These are phyloP conservation scores for Cygnus buccinator DNA, from an alignment of 2,113 vertebrate genomes.

Conservation along the genomic window DNA sequence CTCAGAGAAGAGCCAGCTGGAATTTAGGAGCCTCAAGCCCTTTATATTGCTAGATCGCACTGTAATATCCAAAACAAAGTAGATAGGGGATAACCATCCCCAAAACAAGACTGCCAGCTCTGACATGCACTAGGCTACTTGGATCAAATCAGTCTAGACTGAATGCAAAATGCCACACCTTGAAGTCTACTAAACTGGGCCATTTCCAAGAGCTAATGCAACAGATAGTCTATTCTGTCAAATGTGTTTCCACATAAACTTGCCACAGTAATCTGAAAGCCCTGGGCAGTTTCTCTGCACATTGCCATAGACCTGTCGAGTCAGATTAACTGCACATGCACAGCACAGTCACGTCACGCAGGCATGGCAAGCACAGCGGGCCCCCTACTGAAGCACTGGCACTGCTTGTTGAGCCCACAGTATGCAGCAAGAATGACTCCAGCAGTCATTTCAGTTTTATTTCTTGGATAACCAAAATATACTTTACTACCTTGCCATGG, in stretches of 20 bases:
- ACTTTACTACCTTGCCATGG: background rate
- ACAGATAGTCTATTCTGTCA: background rate
- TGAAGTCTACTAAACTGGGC: background rate
- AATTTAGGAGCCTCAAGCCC: background rate
- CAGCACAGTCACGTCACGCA: background rate
- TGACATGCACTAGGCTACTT: background rate
- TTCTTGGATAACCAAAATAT: background rate
- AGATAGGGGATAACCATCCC: background rate
- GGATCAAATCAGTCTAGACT: constrained; percentile 12
- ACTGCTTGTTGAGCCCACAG: background rate
- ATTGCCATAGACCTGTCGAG: background rate
- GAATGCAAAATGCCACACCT: constrained; percentile 7
- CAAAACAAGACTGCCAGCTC: background rate
- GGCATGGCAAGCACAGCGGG: background rate
- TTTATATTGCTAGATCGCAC: background rate
- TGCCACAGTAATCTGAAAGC: background rate
- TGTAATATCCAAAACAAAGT: background rate
- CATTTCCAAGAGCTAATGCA: background rate
- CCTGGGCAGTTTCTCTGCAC: background rate
- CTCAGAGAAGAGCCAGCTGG: background rate
- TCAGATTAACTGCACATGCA: background rate
- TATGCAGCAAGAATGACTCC: background rate
- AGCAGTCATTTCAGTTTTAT: background rate
- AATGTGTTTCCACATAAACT: background rate
- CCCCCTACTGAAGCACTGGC: background rate